phyloP scores from a whole-genome alignment of 23 tunicate genomes.

The Ciona savignyi region DNA sequence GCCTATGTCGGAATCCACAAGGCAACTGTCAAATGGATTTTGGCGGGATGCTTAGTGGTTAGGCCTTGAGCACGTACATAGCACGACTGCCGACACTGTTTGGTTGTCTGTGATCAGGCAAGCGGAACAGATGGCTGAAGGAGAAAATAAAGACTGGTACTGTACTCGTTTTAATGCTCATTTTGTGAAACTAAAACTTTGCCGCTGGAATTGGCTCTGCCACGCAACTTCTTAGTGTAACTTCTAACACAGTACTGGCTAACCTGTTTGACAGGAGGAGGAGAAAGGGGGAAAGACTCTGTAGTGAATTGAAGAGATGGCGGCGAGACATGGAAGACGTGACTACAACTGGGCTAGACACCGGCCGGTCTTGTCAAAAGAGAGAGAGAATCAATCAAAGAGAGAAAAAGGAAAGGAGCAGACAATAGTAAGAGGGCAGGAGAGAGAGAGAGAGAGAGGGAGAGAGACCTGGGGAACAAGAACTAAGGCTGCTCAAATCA shows the following conservation, averaged over 20 bases:
- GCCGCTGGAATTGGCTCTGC: no score
- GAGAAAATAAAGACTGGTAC: no score
- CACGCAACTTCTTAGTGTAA: no score
- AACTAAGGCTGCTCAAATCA: not conserved
- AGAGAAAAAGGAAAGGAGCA: constrained; percentile 15
- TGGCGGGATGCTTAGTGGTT: not conserved
- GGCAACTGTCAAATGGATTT: not conserved
- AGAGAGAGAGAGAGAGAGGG: not conserved
- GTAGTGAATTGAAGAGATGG: constrained; percentile 9
- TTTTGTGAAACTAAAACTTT: no score
- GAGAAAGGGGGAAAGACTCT: constrained; percentile 3
- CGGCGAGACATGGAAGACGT: constrained; percentile 58
- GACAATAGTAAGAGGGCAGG: constrained; percentile 3
- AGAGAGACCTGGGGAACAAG: not conserved
- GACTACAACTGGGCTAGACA: constrained; percentile 32
- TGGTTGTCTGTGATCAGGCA: constrained; percentile 1
- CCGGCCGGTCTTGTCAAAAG: constrained; percentile 34
- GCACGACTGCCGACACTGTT: not conserved
- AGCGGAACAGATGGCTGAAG: not conserved
- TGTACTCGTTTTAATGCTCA: no score
- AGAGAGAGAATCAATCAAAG: constrained; percentile 12
- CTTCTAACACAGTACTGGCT: no score
- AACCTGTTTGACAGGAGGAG: no score
- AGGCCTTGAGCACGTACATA: not conserved
- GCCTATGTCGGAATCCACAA: not conserved